Evolutionary conservation across 2,113 vertebrate genomes (phyloP).

Genomic region (Egretta garzetta): DNA sequence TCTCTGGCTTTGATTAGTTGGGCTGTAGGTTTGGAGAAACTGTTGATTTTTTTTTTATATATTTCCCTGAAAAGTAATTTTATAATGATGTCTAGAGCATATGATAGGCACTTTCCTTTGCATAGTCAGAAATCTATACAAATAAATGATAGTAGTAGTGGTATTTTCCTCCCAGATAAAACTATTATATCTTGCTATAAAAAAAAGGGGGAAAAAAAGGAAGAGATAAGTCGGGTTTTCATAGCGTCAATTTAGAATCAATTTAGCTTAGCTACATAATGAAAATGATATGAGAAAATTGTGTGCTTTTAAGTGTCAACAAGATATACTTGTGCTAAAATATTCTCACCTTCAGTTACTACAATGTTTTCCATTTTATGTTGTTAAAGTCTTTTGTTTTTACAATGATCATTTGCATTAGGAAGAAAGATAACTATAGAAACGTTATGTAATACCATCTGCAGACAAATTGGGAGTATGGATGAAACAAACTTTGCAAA

Average conservation of each 20-base stretch:
- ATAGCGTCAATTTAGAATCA: neutral
- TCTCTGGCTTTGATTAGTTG: neutral
- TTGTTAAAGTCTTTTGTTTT: neutral
- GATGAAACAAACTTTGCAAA: neutral
- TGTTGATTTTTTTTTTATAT: neutral
- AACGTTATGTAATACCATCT: neutral
- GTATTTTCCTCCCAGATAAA: neutral
- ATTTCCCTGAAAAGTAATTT: neutral
- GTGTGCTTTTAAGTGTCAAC: neutral
- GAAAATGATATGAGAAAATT: neutral
- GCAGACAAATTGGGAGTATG: neutral
- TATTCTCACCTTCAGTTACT: neutral
- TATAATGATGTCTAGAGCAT: neutral
- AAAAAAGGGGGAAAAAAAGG: rapidly evolving
- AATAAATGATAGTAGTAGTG: neutral
- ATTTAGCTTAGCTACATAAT: neutral
- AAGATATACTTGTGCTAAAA: neutral
- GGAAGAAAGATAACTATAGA: neutral
- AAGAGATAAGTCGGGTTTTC: neutral
- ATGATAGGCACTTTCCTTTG: neutral
- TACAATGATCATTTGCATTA: neutral
- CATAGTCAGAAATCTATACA: neutral
- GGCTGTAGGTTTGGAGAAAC: neutral
- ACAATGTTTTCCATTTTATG: neutral
- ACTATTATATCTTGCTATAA: neutral